Base-by-base conservation (phyloP, 2,888 invertebrate species). In the Xylocampa areola region DNA sequence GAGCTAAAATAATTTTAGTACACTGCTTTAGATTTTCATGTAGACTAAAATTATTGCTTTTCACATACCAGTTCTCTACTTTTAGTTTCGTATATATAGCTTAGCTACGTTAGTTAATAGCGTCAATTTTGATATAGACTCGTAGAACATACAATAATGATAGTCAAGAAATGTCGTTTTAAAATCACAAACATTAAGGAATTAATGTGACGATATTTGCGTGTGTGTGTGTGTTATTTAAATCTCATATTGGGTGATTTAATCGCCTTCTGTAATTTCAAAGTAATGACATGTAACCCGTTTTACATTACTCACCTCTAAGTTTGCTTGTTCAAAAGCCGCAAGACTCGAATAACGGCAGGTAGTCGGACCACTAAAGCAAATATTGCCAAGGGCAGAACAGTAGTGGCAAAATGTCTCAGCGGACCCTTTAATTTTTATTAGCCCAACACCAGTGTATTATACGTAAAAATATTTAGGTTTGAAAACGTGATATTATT, bases 381-480 rank as follows among this genome's bases (percentile, higher is more conserved):
- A 71, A 75, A 72, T 69, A 76, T 57, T 69, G 68, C 64, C 44
- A 61, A 60, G 59, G 72, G 72, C 62, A 53, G 58, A 71, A 72
- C 57, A 70, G 52, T 69, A 65, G 76, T 59, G 52, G 64, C 75
- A 69, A 80, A 85, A 82, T 79, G 79, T 80, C 79, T 83, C 82
- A 49, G 68, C 62, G 76, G 82, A 52, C 69, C 76, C 74, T 78
- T 79, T 81, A 81, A 81, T 85, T 83, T 83, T 85, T 83, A 81
- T 82, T 80, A 84, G 66, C 53, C 62, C 67, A 67, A 69, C 68
- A 72, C 68, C 55, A n/a, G 73, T 45, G 66, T 77, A 77, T 80
- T 79, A 74, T 58, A 53, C 45, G 47, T 48, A 76, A 63, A 73
- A 61, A 73, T 68, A 61, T 62, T 66, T 17, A 39, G 36, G 51